Base-by-base conservation (phyloP, 2,113 vertebrate species). In the Onychorhynchus coronatus region DNA sequence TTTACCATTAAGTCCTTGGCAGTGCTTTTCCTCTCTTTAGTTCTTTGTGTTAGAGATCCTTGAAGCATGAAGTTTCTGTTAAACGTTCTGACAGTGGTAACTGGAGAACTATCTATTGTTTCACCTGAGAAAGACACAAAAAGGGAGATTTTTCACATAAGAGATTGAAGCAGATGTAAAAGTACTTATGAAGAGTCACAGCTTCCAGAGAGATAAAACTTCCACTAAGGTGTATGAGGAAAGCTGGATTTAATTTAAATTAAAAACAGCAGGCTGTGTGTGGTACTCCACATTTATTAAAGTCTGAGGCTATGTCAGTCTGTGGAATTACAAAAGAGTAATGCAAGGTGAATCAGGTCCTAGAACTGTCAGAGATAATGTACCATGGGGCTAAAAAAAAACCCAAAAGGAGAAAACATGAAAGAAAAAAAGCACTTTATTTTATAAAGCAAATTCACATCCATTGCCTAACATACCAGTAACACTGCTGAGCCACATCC, bases 11-110 rank as follows among this genome's bases (percentile, higher is more conserved):
- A 77, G 59, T 97, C 98, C 97, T 97, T 95, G 91, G 97, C 76
- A 95, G 93, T 80, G 82, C 82, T 97, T 73, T 97, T 97, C 53
- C 95, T 97, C 82, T 98, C 98, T 55, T 95, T 95, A 85, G 92
- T 75, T 86, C 97, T 98, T 91, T 95, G 97, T 39, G 97, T 91
- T 30, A 97, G 96, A 95, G 98, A 97, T 95, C 97, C 98, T 97
- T 98, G 98, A 74, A 98, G 96, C 88, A 98, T 91, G 85, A 98
- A 98, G 89, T 98, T 98, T 93, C 83, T 97, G 95, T 98, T 98
- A 81, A 97, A 98, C 0, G 97, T 97, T 90, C 96, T 97, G 35
- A 96, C 63, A 71, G 97, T 75, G 56, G 88, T 91, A 82, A 97
- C 83, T 35, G 97, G 81, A 74, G 97, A 95, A 20, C 71, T 85